These are phyloP conservation scores for Anguilla rostrata DNA, from an alignment of 2,113 vertebrate genomes.

Conservation along the genomic window DNA sequence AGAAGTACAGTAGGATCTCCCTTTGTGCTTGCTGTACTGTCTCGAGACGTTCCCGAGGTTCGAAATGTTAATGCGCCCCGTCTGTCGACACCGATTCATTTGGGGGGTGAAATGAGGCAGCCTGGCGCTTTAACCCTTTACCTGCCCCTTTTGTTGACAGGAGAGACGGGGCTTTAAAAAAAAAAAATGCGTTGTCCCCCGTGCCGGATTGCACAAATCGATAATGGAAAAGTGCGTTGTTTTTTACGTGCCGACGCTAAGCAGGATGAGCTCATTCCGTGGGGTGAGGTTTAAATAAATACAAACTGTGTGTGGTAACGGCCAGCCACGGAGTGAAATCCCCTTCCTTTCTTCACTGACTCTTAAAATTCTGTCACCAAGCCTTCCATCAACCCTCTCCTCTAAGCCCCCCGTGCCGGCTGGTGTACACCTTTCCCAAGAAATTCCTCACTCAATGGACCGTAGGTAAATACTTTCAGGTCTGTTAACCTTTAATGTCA, in stretches of 20 bases:
- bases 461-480: conserved; percentile 52
- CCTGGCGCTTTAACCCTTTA: conserved; percentile 28
- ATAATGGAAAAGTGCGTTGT: conserved; percentile 29
- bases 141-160: conserved; percentile 43
- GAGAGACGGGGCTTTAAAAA: conserved; percentile 52
- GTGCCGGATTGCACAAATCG: conserved; percentile 34
- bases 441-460: conserved; percentile 41
- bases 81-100: conserved; percentile 55
- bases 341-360: neutral
- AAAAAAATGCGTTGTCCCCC: conserved; percentile 9
- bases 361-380: neutral
- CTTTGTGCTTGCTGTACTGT: conserved; percentile 32
- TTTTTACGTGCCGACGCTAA: conserved; percentile 37
- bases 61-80: conserved; percentile 43
- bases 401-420: conserved; percentile 10
- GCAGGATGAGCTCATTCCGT: conserved; percentile 31
- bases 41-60: conserved; percentile 33
- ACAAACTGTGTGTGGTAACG: conserved; percentile 62
- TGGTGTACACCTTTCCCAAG: conserved; percentile 16
- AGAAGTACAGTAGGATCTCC: conserved; percentile 58
- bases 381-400: neutral
- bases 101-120: conserved; percentile 27
- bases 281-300: conserved; percentile 36
- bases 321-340: conserved; percentile 30
- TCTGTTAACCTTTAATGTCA: conserved; percentile 54